Conservation (phyloP, 2,888 invertebrate species). For the Augiades crinisus region DNA sequence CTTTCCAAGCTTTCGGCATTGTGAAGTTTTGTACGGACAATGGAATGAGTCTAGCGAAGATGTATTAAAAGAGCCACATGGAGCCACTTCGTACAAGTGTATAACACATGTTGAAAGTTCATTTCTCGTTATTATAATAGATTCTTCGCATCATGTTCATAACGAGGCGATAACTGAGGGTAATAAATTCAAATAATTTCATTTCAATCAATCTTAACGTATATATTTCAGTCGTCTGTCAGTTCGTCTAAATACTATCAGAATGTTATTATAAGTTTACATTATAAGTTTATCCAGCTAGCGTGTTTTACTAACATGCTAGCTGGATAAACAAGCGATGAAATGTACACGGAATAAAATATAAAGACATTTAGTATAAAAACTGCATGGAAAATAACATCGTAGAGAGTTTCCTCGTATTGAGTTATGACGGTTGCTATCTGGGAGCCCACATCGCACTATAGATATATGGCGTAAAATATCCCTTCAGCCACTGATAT, state of each 20-base stretch:
- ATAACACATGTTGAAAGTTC: not conserved
- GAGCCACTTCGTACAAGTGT: not conserved
- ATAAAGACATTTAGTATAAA: no score
- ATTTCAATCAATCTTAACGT: no score
- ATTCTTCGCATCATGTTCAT: not conserved
- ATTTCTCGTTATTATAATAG: not conserved
- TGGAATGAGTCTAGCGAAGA: not conserved
- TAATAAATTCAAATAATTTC: not conserved
- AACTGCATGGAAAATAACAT: not conserved
- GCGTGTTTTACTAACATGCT: no score
- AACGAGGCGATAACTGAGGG: not conserved
- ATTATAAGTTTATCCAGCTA: no score
- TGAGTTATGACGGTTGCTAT: slow-evolving; percentile 24
- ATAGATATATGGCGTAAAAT: slow-evolving; percentile 8
- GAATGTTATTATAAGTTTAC: no score
- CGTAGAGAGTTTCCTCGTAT: slow-evolving; percentile 2
- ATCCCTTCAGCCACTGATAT: slow-evolving; percentile 18
- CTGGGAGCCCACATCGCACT: slow-evolving; percentile 10
- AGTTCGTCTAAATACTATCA: no score
- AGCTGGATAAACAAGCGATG: no score
- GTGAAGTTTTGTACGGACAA: not conserved
- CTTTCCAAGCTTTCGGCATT: slow-evolving; percentile 3
- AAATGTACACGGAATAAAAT: no score
- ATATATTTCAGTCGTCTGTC: no score
- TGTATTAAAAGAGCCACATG: not conserved